phyloP scores from a whole-genome alignment of 2,113 vertebrate genomes.

The Silurus meridionalis region DNA sequence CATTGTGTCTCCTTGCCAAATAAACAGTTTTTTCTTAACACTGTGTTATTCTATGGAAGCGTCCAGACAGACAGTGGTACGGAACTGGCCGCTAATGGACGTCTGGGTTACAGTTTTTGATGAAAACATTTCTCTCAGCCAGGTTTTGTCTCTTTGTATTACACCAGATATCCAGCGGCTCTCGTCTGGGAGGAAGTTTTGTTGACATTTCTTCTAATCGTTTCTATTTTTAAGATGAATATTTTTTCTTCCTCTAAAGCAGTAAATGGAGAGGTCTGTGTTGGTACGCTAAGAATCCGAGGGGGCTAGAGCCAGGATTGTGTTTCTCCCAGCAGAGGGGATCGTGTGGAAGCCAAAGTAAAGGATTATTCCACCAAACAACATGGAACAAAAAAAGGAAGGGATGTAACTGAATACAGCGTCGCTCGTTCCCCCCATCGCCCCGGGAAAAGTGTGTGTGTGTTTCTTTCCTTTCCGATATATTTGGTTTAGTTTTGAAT shows the following conservation, averaged over 20 bases:
- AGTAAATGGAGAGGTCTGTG: constrained; percentile 65
- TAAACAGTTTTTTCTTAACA: constrained; percentile 62
- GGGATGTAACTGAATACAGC: constrained; percentile 52
- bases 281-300: constrained; percentile 48
- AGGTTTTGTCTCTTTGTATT: not conserved
- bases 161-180: not conserved
- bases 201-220: constrained; percentile 61
- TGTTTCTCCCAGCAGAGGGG: constrained; percentile 49
- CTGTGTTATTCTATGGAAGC: constrained; percentile 10
- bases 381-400: constrained; percentile 41
- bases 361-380: constrained; percentile 61
- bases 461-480: constrained; percentile 51
- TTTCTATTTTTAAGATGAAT: constrained; percentile 62
- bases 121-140: not conserved
- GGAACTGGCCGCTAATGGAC: not conserved
- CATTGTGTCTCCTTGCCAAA: constrained; percentile 59
- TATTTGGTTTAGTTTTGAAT: constrained; percentile 59
- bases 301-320: constrained; percentile 34
- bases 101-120: not conserved
- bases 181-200: constrained; percentile 59
- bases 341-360: constrained; percentile 55
- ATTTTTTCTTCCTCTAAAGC: constrained; percentile 64
- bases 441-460: constrained; percentile 30
- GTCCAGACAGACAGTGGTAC: not conserved
- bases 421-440: constrained; percentile 18